Conservation (phyloP, 2,113 vertebrate species). For the Gallinago jamesoni region DNA sequence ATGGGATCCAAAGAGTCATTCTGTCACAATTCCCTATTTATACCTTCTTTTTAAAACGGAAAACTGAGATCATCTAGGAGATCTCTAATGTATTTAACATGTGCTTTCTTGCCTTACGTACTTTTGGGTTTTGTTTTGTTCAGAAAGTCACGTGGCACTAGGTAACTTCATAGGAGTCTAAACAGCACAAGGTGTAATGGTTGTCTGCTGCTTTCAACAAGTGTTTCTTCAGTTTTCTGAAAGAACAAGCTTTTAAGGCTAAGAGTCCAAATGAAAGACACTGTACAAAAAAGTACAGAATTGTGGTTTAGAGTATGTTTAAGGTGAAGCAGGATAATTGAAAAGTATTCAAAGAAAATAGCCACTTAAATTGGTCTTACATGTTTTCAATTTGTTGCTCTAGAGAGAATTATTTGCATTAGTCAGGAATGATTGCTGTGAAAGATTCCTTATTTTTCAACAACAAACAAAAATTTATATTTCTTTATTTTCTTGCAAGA, state of each 20-base stretch:
- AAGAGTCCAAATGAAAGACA: background rate
- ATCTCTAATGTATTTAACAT: background rate
- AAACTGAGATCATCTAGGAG: background rate
- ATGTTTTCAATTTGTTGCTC: background rate
- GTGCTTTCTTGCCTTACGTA: background rate
- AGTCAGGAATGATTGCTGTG: background rate
- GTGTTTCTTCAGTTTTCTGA: background rate
- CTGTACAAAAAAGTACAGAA: background rate
- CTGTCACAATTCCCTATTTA: background rate
- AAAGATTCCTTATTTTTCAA: background rate
- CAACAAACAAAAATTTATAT: background rate
- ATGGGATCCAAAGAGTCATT: background rate
- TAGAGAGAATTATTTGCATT: background rate
- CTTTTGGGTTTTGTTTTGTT: background rate
- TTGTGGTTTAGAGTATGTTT: background rate
- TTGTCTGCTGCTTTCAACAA: background rate
- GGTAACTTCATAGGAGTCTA: background rate
- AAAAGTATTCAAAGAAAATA: conserved; percentile 8
- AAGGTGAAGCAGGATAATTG: background rate
- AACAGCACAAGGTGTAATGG: background rate
- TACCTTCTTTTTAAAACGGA: background rate
- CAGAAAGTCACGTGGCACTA: background rate
- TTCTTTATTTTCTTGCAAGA: background rate
- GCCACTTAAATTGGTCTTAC: background rate
- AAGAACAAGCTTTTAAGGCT: background rate